Percentiles rank a stretch among this genome's conserved stretches.
These are phyloP conservation scores for Macrosteles quadrilineatus DNA, from an alignment of 1,140 invertebrate species.

Conservation along the genomic window DNA sequence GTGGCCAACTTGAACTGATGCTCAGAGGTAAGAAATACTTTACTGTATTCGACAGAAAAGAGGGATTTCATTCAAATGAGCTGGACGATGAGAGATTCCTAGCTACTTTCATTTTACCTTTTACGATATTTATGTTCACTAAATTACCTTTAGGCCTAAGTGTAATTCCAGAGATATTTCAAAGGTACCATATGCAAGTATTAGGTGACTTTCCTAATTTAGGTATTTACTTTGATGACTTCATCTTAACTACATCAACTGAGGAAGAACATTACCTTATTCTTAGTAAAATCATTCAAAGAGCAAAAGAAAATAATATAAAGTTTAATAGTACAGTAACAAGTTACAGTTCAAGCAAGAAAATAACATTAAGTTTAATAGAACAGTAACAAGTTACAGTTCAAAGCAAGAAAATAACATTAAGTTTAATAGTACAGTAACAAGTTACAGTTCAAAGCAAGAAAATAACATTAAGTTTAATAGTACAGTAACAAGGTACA, in stretches of 20 bases:
- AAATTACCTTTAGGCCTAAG: not conserved
- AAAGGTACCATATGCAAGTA: not conserved
- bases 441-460: no score
- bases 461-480: no score
- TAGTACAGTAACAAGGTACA: no score
- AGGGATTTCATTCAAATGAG: not conserved
- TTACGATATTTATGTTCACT: not conserved
- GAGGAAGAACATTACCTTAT: not conserved
- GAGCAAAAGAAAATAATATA: not conserved
- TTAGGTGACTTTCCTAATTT: not conserved
- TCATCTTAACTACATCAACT: not conserved
- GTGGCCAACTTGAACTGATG: not conserved
- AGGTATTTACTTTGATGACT: not conserved
- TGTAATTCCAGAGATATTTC: not conserved
- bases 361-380: no score
- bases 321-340: no score
- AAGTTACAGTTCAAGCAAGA: no score
- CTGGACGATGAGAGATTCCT: not conserved
- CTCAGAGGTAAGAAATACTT: not conserved
- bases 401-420: no score
- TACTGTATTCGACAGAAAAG: not conserved
- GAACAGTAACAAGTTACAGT: no score
- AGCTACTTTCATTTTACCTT: not conserved
- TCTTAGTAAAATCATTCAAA: not conserved
- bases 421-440: no score